phyloP scores from a whole-genome alignment of 2,888 invertebrate genomes.

The Agelastica alni region DNA sequence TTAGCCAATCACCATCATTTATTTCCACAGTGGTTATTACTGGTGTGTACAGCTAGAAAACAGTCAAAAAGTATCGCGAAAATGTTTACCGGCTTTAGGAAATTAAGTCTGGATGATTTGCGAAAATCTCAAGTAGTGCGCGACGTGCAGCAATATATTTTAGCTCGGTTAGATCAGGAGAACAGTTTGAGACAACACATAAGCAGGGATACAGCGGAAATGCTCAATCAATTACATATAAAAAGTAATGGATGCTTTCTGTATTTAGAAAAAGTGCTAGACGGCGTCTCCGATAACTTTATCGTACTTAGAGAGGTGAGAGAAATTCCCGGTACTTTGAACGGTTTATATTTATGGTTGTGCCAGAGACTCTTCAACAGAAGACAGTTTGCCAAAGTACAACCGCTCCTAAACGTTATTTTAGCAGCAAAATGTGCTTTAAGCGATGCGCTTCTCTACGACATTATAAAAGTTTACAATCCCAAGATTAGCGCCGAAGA shows the following conservation, averaged over 20 bases:
- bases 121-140: slow-evolving; percentile 87
- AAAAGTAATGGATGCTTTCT: slow-evolving; percentile 94
- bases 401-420: slow-evolving; percentile 83
- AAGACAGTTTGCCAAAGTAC: slow-evolving; percentile 84
- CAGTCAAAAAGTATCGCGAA: slow-evolving; percentile 82
- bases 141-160: slow-evolving; percentile 94
- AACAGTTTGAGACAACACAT: slow-evolving; percentile 86
- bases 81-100: slow-evolving; percentile 86
- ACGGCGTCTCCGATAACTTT: slow-evolving; percentile 91
- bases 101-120: slow-evolving; percentile 89
- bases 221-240: slow-evolving; percentile 91
- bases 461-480: slow-evolving; percentile 80
- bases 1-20: slow-evolving; percentile 87
- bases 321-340: slow-evolving; percentile 93
- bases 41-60: slow-evolving; percentile 85
- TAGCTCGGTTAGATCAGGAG: slow-evolving; percentile 87
- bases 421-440: slow-evolving; percentile 86
- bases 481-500: slow-evolving; percentile 78
- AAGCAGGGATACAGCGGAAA: slow-evolving; percentile 90
- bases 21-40: slow-evolving; percentile 90
- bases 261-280: slow-evolving; percentile 83
- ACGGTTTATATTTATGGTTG: slow-evolving; percentile 93
- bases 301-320: slow-evolving; percentile 89
- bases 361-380: slow-evolving; percentile 91
- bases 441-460: slow-evolving; percentile 79